Percentiles rank a stretch among this genome's conserved stretches.
Conservation (phyloP, 1,140 invertebrate genomes). For the Pogonognathellus flavescens region DNA sequence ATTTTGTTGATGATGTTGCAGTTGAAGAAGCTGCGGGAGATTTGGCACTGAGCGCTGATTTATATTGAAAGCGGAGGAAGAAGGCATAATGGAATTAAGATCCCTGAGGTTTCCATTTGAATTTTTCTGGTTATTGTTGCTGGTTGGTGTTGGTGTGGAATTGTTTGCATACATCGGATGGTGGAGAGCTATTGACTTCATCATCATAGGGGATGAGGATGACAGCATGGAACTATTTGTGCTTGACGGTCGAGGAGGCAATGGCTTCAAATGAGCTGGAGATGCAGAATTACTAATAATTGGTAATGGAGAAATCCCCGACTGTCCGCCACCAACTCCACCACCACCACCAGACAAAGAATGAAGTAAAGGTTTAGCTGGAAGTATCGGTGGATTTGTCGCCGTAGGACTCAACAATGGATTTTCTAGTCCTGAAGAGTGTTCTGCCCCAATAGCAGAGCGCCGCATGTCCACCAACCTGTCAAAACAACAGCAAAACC, state of each 20-base stretch:
- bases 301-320: slow-evolving; percentile 41
- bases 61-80: slow-evolving; percentile 55
- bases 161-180: slow-evolving; percentile 43
- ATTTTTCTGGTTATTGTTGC: slow-evolving; percentile 11
- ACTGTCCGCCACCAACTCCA: background rate
- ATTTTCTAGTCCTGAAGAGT: slow-evolving; percentile 28
- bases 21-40: slow-evolving; percentile 62
- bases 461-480: slow-evolving; percentile 68
- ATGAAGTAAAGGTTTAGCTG: slow-evolving; percentile 56
- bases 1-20: slow-evolving; percentile 29
- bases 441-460: slow-evolving; percentile 64
- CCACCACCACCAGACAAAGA: slow-evolving; percentile 5
- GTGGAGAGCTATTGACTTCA: slow-evolving; percentile 54
- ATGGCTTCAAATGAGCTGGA: slow-evolving; percentile 59
- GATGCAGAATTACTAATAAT: background rate
- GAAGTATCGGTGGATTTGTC: slow-evolving; percentile 61
- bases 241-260: slow-evolving; percentile 62
- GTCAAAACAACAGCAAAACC: slow-evolving; percentile 41
- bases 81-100: slow-evolving; percentile 33
- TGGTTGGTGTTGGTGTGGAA: slow-evolving; percentile 6
- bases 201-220: slow-evolving; percentile 41
- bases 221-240: slow-evolving; percentile 56
- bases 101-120: slow-evolving; percentile 28
- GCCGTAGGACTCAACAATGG: slow-evolving; percentile 36
- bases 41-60: slow-evolving; percentile 64